phyloP scores from a whole-genome alignment of 2,113 vertebrate species.

The Silurus meridionalis region DNA sequence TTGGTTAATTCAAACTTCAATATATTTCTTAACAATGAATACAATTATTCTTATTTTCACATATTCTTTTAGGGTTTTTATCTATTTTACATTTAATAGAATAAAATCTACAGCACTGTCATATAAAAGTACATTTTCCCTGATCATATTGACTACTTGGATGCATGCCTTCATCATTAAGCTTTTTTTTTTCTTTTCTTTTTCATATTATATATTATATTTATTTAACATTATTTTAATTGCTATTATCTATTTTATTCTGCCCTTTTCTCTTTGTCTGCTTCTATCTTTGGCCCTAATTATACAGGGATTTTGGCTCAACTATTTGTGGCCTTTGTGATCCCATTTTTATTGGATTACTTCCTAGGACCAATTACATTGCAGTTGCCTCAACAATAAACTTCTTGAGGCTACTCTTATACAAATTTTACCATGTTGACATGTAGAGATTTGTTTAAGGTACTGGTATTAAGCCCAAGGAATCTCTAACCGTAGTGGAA shows the following conservation, averaged over 20 bases:
- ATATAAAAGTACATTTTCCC: not conserved
- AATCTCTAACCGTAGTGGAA: not conserved
- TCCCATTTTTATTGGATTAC: slow-evolving; percentile 72
- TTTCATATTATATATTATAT: not conserved
- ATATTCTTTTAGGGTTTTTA: not conserved
- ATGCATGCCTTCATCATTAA: not conserved
- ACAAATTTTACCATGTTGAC: not conserved
- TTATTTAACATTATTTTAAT: too few relatives aligned
- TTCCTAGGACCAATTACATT: slow-evolving; percentile 49
- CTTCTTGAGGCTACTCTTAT: not conserved
- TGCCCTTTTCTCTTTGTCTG: not conserved
- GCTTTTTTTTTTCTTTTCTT: not conserved
- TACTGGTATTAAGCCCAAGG: not conserved
- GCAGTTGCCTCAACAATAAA: slow-evolving; percentile 31
- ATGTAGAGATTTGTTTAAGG: not conserved
- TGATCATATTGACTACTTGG: not conserved
- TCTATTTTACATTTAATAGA: not conserved
- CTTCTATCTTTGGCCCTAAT: not conserved
- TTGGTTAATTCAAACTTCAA: not conserved
- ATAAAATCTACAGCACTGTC: not conserved
- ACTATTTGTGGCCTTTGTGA: slow-evolving; percentile 59
- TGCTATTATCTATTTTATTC: not conserved
- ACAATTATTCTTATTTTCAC: not conserved
- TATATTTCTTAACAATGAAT: not conserved
- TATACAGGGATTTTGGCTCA: slow-evolving; percentile 52